phyloP scores from a whole-genome alignment of 2,113 vertebrate genomes.

The Actenoides hombroni region DNA sequence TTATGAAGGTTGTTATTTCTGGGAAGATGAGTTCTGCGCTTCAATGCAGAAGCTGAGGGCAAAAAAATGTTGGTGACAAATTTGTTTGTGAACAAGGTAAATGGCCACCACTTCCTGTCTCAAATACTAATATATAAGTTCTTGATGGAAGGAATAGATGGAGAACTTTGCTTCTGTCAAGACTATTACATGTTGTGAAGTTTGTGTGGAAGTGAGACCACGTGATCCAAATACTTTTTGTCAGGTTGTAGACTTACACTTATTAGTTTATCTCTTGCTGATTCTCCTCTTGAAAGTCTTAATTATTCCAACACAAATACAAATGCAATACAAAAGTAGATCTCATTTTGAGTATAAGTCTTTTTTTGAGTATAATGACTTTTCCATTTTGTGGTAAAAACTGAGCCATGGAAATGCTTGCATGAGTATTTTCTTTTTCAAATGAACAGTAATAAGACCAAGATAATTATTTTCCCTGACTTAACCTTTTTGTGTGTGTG shows the following conservation, averaged over 20 bases:
- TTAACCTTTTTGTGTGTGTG: neutral
- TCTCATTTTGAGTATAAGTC: neutral
- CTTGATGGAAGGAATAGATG: neutral
- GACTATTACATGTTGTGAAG: neutral
- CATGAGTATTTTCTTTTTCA: neutral
- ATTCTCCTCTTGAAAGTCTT: neutral
- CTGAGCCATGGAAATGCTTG: neutral
- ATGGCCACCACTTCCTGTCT: neutral
- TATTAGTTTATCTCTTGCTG: neutral
- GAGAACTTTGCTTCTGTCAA: neutral
- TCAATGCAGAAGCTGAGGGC: neutral
- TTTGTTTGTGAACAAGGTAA: neutral
- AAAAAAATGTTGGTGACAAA: neutral
- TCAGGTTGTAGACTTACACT: neutral
- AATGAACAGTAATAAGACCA: neutral
- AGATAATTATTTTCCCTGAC: conserved; percentile 34
- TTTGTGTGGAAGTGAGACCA: neutral
- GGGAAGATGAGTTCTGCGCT: neutral
- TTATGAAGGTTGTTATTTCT: neutral
- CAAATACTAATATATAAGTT: neutral
- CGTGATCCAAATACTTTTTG: neutral
- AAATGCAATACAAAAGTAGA: neutral
- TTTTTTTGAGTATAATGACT: neutral
- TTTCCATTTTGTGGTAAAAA: neutral
- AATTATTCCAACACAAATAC: neutral